Evolutionary conservation across 2,888 invertebrate species (phyloP), one percentile per base, ranked within the genome.

Genomic region (Eudasyphora cyanicolor): DNA sequence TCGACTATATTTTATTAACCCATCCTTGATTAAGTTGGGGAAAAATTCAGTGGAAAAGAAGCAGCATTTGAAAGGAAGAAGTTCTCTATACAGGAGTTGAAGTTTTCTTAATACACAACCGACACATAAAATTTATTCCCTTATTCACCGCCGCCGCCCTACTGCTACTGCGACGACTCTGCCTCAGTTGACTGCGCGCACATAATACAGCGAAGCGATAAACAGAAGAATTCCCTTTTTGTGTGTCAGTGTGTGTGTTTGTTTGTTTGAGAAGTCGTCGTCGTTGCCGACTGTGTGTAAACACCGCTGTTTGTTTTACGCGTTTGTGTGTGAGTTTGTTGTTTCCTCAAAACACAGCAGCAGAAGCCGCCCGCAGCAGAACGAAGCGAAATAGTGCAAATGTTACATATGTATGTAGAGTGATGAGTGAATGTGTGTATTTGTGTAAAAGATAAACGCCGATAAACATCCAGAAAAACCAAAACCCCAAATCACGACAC

Each of bases 251-350:
- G 27, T 19, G 76, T 14, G 51, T 67, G 51, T 24, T 7, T 70
- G 38, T 67, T 10, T 12, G 54, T 17, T 12, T 29, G 6, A 35
- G 38, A 54, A 32, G 19, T 35, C 29, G 49, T 49, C 69, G 60
- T 60, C n/a, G 42, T 51, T 29, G 32, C 35, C 10, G 32, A n/a
- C n/a, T n/a, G n/a, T n/a, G n/a, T n/a, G n/a, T n/a, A n/a, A n/a
- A n/a, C n/a, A n/a, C 54, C 54, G 67, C 29, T 71, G 69, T 70
- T 51, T 74, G 17, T 70, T 49, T 74, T 64, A 38, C 38, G 67
- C 69, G 38, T 76, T 29, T 24, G 27, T 79, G 78, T 85, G 71
- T 85, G 78, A 83, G 69, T 64, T 79, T 85, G 82, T 85, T 85
- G 81, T 76, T 85, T 81, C 57, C 57, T 69, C 24, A 49, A 67